Conservation (phyloP, 1,140 invertebrate species). For the Drosophila navojoa region DNA sequence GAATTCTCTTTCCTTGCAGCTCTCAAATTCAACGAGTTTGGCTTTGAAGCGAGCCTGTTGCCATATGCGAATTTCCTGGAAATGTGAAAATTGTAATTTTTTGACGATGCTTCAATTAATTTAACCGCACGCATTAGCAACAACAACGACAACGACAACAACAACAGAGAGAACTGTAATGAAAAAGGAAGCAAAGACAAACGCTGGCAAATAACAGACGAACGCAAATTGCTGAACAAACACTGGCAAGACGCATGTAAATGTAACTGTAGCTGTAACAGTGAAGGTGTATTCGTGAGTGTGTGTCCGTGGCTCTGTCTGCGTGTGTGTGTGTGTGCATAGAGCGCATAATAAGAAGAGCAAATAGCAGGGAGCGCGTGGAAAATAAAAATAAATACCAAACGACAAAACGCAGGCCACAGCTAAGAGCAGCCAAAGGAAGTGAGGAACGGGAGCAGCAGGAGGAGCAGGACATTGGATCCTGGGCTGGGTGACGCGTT, state of each 20-base stretch:
- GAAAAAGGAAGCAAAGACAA: slow-evolving; percentile 44
- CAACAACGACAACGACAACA: slow-evolving; percentile 2
- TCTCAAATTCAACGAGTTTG: neutral
- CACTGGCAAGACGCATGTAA: slow-evolving; percentile 52
- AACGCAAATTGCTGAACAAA: slow-evolving; percentile 61
- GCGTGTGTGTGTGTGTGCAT: slow-evolving; percentile 33
- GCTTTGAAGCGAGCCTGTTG: neutral
- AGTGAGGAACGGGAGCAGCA: slow-evolving; percentile 23
- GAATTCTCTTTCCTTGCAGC: slow-evolving; percentile 10
- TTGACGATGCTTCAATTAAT: slow-evolving; percentile 73
- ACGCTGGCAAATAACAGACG: slow-evolving; percentile 38
- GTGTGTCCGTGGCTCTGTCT: neutral
- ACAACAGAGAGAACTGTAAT: slow-evolving; percentile 24
- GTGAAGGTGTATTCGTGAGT: slow-evolving; percentile 10
- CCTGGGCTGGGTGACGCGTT: slow-evolving; percentile 60
- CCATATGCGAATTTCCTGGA: slow-evolving; percentile 11
- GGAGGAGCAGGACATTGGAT: slow-evolving; percentile 13
- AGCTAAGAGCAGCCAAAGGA: slow-evolving; percentile 32
- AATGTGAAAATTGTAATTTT: slow-evolving; percentile 30
- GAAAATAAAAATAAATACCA: slow-evolving; percentile 77
- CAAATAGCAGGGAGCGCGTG: slow-evolving; percentile 70
- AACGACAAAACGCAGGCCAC: slow-evolving; percentile 57
- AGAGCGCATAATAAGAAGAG: slow-evolving; percentile 68
- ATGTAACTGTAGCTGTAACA: slow-evolving; percentile 56
- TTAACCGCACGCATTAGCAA: slow-evolving; percentile 29